Base-by-base conservation (phyloP, 1,140 invertebrate species). In the Leptinotarsa defecta region DNA sequence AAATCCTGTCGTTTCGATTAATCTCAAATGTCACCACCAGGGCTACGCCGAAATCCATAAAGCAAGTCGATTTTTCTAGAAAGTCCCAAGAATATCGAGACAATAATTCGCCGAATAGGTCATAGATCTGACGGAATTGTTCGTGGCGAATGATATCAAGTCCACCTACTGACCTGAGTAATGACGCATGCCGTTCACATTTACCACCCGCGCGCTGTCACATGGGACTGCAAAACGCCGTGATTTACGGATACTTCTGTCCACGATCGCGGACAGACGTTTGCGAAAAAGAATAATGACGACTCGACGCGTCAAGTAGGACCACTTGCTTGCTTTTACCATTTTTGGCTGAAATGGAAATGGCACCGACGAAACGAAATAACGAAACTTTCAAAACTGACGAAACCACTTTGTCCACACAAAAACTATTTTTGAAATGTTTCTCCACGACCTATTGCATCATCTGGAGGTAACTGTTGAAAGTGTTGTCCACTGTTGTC, bases 81-180 rank as follows among this genome's bases (percentile, higher is more conserved):
- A 70, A 49, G 13, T 15, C 34, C n/a, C 22, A 19, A 70, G 48
- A 34, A 70, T 43, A 49, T 15, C 52, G 17, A 70, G 48, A 15
- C 68, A 48, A 70, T 70, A 70, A 70, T 70, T 70, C 48, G 68
- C 48, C 68, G 34, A 19, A 70, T 48, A 70, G 68, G 68, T 70
- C 68, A 13, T 70, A 70, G 68, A 70, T 49, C 68, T 70, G 68
- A 19, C 43, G n/a, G 43, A 49, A 48, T 43, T 19, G 65, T 43
- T 34, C 65, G 65, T 68, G 43, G 68, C 68, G 20, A 70, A 70
- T 48, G 68, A 70, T 70, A 70, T 70, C 19, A 70, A 70, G 68
- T 70, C 68, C 68, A 70, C 68, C 68, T 70, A 70, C 68, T 49
- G 34, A 70, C 48, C 34, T 70, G 48, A 70, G 68, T 70, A 70